Base-by-base conservation (phyloP, 2,888 invertebrate genomes). In the Calameuta filiformis region DNA sequence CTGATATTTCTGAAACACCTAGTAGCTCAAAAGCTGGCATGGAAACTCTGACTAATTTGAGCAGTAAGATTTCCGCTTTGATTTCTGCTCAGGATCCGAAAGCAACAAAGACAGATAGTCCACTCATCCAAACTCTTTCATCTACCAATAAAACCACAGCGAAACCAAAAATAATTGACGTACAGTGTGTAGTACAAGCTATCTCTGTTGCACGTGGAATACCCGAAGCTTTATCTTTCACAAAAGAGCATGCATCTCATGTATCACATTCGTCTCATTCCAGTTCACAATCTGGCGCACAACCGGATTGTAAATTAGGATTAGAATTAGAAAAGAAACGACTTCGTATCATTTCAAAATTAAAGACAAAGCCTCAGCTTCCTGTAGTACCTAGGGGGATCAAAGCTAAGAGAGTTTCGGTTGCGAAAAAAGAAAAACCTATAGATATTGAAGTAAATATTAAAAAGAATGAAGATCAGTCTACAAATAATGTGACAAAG, bases 1-100 rank as follows among this genome's bases (percentile, higher is more conserved):
- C 86, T 1, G 82, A 85, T 23, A 91, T 91, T 78, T 89, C 89
- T 1, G 91, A 90, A 73, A 91, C 91, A 1, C 91, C 91, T 0
- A 89, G 85, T 68, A 88, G 90, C 75, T 88, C 91, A 0, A 89
- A 91, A 79, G 37, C 79, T 0, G 90, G 89, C 9, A 78, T 89
- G 3, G 90, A 90, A 12, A 87, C 79, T n/a, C 15, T 87, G 4
- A 89, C 90, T 1, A 91, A 90, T 82, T 79, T 91, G 0, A 84
- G 85, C 1, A 87, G 88, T 0, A 91, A 90, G 76, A 89, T 90
- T 68, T 87, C 90, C 0, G 89, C 89, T 0, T 80, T 89, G 12
- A 87, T 88, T 1, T 79, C 80, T 15, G 81, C 85, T 23, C 81
- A 82, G 11, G 81, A 83, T 3, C 76, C 79, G n/a, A 78, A 80